These are phyloP conservation scores for Apotomis betuletana DNA, from an alignment of 2,888 invertebrate species.

Conservation along the genomic window DNA sequence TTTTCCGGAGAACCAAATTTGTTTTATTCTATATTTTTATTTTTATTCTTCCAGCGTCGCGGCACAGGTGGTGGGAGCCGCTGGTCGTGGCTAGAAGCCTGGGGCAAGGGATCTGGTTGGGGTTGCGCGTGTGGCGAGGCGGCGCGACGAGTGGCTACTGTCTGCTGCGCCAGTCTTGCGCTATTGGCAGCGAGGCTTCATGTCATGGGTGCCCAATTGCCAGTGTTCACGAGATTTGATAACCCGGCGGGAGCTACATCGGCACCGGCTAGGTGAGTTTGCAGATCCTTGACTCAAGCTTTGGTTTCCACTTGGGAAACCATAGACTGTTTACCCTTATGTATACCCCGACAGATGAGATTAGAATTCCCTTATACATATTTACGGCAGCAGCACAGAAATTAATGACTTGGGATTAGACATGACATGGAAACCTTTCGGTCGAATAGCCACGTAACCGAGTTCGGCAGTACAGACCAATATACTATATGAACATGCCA, in stretches of 20 bases:
- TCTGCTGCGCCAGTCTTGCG: constrained; percentile 90
- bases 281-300: no score
- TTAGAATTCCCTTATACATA: no score
- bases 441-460: no score
- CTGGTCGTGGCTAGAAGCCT: constrained; percentile 76
- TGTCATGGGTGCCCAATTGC: constrained; percentile 98
- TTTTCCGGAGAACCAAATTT: no score
- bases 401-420: no score
- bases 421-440: no score
- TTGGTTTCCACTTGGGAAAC: no score
- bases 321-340: no score
- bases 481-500: no score
- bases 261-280: constrained; percentile 84
- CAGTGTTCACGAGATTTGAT: constrained; percentile 98
- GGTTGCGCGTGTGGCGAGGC: constrained; percentile 84
- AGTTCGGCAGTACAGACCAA: no score
- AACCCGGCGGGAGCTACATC: constrained; percentile 97
- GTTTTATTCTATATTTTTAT: background rate
- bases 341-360: no score
- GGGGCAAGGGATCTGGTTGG: constrained; percentile 77
- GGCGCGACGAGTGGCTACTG: constrained; percentile 89
- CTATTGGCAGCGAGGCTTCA: constrained; percentile 93
- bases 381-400: no score
- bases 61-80: constrained; percentile 61
- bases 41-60: constrained; percentile 60